phyloP scores from a whole-genome alignment of 1,140 invertebrate species.

The Panonychus citri region DNA sequence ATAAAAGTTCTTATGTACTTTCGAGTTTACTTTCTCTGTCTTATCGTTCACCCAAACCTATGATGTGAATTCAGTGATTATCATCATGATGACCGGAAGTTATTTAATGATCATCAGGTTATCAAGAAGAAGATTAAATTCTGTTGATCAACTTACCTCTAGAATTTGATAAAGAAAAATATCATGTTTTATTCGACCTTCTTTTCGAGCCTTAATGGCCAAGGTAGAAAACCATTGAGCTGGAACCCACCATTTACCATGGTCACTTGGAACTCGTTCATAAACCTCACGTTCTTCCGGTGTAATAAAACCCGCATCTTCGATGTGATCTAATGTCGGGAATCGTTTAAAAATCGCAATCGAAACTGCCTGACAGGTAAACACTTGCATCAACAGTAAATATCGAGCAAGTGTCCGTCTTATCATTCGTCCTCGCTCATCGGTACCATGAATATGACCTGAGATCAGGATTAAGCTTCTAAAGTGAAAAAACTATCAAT shows the following conservation, averaged over 20 bases:
- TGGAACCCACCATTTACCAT: constrained; percentile 83
- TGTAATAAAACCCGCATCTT: constrained; percentile 65
- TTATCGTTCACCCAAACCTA: no score
- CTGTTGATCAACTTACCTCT: background rate
- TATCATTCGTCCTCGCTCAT: constrained; percentile 63
- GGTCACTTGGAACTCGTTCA: constrained; percentile 64
- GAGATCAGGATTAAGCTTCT: constrained; percentile 22
- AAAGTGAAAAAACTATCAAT: background rate
- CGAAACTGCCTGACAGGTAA: constrained; percentile 58
- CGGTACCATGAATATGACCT: constrained; percentile 34
- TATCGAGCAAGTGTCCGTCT: constrained; percentile 61
- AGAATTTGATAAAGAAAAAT: constrained; percentile 24
- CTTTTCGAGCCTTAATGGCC: constrained; percentile 55
- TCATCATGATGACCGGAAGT: no score
- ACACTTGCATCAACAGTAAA: constrained; percentile 52
- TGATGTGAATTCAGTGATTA: no score
- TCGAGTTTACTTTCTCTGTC: no score
- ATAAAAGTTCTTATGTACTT: no score
- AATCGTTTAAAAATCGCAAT: constrained; percentile 74
- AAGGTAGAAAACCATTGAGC: constrained; percentile 72
- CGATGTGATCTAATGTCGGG: constrained; percentile 60
- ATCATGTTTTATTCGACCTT: constrained; percentile 72
- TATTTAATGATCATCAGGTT: no score
- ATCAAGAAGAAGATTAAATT: no score
- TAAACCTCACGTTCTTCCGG: constrained; percentile 70